Evolutionary conservation across 2,797 vertebrate genomes (phyloP).

Genomic region (Pangasius djambal): DNA sequence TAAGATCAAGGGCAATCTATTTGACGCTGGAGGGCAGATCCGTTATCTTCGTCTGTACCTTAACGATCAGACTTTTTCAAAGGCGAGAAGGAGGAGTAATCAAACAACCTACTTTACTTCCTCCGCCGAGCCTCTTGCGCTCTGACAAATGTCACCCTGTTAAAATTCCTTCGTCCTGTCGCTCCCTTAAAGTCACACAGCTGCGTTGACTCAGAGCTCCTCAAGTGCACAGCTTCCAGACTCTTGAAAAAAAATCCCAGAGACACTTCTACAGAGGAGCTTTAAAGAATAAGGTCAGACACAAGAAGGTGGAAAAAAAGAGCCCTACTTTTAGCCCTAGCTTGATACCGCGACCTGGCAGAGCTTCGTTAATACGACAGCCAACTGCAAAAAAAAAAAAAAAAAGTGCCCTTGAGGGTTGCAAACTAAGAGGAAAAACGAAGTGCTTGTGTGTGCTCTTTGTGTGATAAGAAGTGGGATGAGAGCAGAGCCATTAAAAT

Average conservation of each 20-base stretch:
- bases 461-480: slow-evolving; percentile 56
- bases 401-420: slow-evolving; percentile 42
- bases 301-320: background rate
- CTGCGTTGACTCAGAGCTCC: slow-evolving; percentile 40
- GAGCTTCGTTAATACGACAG: slow-evolving; percentile 12
- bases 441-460: slow-evolving; percentile 64
- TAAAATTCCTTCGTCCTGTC: slow-evolving; percentile 52
- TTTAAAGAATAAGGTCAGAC: background rate
- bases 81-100: slow-evolving; percentile 58
- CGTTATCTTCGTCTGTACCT: slow-evolving; percentile 70
- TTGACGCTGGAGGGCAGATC: slow-evolving; percentile 66
- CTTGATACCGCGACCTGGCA: background rate
- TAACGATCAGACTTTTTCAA: slow-evolving; percentile 69
- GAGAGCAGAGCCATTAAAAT: slow-evolving; percentile 59
- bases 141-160: slow-evolving; percentile 66
- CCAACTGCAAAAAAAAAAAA: background rate
- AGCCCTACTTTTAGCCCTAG: background rate
- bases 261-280: slow-evolving; percentile 6
- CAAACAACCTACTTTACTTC: slow-evolving; percentile 55
- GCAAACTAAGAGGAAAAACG: slow-evolving; percentile 47
- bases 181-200: slow-evolving; percentile 58
- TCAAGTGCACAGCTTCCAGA: slow-evolving; percentile 22
- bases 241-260: background rate
- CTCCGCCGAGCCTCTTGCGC: slow-evolving; percentile 13
- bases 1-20: slow-evolving; percentile 67